phyloP scores from a whole-genome alignment of 2,797 vertebrate genomes.

The Arremon brunneinucha region DNA sequence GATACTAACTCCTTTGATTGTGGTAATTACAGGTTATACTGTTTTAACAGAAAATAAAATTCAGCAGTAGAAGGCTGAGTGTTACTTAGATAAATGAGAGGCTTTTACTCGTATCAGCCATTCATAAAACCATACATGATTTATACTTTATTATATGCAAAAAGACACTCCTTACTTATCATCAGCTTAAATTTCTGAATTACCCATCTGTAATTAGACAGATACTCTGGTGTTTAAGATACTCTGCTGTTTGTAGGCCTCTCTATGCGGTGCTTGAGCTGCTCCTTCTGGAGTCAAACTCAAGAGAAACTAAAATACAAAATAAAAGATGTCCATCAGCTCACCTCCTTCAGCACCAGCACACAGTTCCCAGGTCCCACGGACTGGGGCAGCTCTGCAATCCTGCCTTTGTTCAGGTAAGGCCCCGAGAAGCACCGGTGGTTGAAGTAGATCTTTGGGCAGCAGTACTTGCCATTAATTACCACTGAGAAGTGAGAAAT shows the following conservation, averaged over 20 bases:
- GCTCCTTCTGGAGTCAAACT: no score
- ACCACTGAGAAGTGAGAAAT: constrained; percentile 77
- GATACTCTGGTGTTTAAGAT: background rate
- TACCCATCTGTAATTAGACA: background rate
- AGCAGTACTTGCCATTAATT: constrained; percentile 93
- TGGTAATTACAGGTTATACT: background rate
- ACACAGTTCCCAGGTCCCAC: constrained; percentile 97
- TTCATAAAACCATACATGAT: background rate
- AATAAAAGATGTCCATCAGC: background rate
- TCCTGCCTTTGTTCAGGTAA: constrained; percentile 97
- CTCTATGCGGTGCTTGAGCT: no score
- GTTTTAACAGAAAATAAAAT: constrained; percentile 2
- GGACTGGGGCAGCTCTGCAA: constrained; percentile 94
- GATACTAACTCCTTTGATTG: background rate
- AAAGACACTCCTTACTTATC: background rate
- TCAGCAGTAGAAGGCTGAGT: background rate
- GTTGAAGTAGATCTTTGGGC: constrained; percentile 99
- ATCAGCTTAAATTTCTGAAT: background rate
- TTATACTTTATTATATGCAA: background rate
- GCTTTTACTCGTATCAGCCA: background rate
- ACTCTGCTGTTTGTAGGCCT: background rate
- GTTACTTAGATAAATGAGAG: background rate
- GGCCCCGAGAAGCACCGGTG: constrained; percentile 98
- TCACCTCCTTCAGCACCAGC: constrained; percentile 97
- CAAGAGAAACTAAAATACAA: no score